phyloP scores from a whole-genome alignment of 2,888 invertebrate species.

The Ennomos quercinarius region DNA sequence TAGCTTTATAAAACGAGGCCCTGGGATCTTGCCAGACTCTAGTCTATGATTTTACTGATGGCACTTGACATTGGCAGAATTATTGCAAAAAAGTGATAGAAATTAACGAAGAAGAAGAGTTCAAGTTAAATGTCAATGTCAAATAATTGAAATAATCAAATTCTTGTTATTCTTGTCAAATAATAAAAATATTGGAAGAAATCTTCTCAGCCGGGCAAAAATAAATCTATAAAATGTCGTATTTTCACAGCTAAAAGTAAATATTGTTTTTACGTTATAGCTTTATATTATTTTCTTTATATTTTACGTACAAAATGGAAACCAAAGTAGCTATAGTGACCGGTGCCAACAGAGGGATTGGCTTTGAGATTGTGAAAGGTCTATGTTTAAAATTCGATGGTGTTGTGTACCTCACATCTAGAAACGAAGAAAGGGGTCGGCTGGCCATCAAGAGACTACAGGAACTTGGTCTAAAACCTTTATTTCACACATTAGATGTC shows the following conservation, averaged over 20 bases:
- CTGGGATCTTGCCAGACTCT: too few species aligned
- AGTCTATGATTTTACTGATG: too few species aligned
- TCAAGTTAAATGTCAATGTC: too few species aligned
- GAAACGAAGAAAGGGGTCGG: slow-evolving; percentile 86
- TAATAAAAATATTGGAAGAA: not conserved
- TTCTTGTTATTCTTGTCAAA: too few species aligned
- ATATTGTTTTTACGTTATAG: slow-evolving; percentile 39
- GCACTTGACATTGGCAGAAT: too few species aligned
- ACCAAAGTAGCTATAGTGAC: slow-evolving; percentile 83
- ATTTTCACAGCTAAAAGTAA: slow-evolving; percentile 34
- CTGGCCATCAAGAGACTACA: slow-evolving; percentile 87
- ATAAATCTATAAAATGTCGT: slow-evolving; percentile 31
- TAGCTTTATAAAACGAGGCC: too few species aligned
- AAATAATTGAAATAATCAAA: too few species aligned
- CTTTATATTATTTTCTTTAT: slow-evolving; percentile 26
- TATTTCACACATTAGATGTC: slow-evolving; percentile 90
- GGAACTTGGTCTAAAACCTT: slow-evolving; percentile 82
- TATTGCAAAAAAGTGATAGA: too few species aligned
- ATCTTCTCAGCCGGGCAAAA: slow-evolving; percentile 29
- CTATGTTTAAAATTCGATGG: slow-evolving; percentile 89
- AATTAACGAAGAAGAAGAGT: too few species aligned
- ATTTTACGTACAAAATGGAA: slow-evolving; percentile 72
- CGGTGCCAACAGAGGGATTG: slow-evolving; percentile 78
- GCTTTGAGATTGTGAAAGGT: slow-evolving; percentile 80
- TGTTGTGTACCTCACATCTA: slow-evolving; percentile 89